phyloP scores from a whole-genome alignment of 2,888 invertebrate species.

The Nomada hirtipes region DNA sequence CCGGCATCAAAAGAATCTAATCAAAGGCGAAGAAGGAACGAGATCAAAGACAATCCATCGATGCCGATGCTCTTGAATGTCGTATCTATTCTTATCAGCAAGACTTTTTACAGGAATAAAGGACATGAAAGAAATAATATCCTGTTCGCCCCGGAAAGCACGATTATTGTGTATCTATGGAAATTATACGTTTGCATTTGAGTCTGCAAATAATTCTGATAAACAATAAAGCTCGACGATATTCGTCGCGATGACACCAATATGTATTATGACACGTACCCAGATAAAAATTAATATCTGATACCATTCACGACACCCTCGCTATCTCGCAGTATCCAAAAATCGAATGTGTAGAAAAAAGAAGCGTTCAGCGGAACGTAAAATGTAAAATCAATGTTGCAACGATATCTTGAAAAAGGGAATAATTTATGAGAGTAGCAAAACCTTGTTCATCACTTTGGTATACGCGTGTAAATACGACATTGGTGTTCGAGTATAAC shows the following conservation, averaged over 20 bases:
- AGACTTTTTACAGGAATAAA: slow-evolving; percentile 2
- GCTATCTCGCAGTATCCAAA: not conserved
- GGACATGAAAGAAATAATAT: not conserved
- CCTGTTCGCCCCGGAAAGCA: not conserved
- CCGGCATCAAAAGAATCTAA: slow-evolving; percentile 52
- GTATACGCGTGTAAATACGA: not conserved
- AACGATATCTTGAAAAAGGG: not conserved
- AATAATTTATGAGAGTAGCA: too few relatives aligned
- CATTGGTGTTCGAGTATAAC: not conserved
- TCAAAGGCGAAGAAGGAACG: slow-evolving; percentile 46
- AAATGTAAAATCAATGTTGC: slow-evolving; percentile 4
- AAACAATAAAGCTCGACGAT: slow-evolving; percentile 42
- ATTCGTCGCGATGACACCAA: slow-evolving; percentile 49
- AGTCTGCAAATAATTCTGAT: slow-evolving; percentile 5
- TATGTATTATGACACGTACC: slow-evolving; percentile 32
- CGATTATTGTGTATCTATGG: slow-evolving; percentile 9
- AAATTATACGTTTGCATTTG: slow-evolving; percentile 13
- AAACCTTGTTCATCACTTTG: too few relatives aligned
- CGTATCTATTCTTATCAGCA: slow-evolving; percentile 33
- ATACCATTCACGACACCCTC: not conserved
- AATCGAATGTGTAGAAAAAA: slow-evolving; percentile 1
- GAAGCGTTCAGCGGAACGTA: not conserved
- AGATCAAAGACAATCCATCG: slow-evolving; percentile 52
- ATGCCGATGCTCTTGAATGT: slow-evolving; percentile 4
- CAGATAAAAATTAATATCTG: slow-evolving; percentile 17